These are phyloP conservation scores for Pipistrellus pipistrellus DNA, from an alignment of 2,797 vertebrate species.

Conservation along the genomic window DNA sequence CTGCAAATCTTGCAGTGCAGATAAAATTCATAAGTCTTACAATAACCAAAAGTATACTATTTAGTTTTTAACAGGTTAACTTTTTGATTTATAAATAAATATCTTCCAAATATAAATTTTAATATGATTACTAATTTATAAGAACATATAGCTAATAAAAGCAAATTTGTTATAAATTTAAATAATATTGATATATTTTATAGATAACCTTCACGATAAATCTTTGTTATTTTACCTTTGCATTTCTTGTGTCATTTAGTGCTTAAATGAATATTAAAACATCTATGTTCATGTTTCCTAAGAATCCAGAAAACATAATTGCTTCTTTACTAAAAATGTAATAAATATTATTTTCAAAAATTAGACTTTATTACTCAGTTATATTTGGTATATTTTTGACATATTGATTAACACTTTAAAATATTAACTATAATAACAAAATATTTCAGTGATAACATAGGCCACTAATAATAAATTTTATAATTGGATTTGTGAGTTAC, in stretches of 20 bases:
- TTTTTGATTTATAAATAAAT: not conserved
- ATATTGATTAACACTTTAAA: not conserved
- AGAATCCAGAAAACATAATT: not conserved
- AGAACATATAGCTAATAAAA: not conserved
- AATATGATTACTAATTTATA: not conserved
- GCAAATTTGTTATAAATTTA: conserved; percentile 11
- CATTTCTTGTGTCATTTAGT: not conserved
- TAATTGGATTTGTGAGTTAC: not conserved
- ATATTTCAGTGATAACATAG: not conserved
- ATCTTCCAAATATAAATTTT: not conserved
- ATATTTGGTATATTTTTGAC: not conserved
- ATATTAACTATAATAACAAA: not conserved
- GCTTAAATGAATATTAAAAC: not conserved
- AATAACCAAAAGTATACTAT: not conserved
- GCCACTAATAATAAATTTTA: not conserved
- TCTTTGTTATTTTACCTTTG: not conserved
- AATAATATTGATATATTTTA: not conserved
- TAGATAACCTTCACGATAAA: not conserved
- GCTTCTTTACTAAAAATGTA: not conserved
- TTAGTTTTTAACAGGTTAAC: not conserved
- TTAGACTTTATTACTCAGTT: not conserved
- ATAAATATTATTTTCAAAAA: not conserved
- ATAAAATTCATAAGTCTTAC: not conserved
- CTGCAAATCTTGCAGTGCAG: not conserved
- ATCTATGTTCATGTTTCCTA: not conserved